A percentile compares a stretch with the other conserved stretches of the same genome.
These are phyloP conservation scores for Ashinkailepas kermadecensis DNA, from an alignment of 2,888 invertebrate species.

Conservation along the genomic window DNA sequence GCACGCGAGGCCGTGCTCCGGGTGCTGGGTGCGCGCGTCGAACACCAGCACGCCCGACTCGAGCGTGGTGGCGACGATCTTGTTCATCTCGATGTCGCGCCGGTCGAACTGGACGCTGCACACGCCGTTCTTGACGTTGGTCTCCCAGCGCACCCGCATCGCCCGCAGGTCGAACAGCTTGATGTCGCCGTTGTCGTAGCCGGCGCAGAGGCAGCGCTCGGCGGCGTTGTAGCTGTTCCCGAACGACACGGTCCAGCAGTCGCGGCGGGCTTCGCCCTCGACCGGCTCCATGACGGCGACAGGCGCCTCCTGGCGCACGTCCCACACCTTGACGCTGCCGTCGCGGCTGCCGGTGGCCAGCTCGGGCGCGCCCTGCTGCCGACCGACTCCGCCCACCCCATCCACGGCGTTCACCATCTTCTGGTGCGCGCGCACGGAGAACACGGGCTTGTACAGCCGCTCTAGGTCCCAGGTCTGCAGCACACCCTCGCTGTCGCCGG, in stretches of 20 bases:
- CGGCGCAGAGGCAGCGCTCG: slow-evolving; percentile 79
- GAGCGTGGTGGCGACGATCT: slow-evolving; percentile 79
- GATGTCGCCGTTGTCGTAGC: slow-evolving; percentile 93
- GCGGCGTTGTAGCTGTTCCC: slow-evolving; percentile 79
- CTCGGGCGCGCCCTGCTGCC: slow-evolving; percentile 71
- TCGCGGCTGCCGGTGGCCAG: slow-evolving; percentile 89
- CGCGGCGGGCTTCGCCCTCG: slow-evolving; percentile 60
- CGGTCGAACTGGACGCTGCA: slow-evolving; percentile 85
- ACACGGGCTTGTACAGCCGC: slow-evolving; percentile 60
- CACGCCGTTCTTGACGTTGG: slow-evolving; percentile 78
- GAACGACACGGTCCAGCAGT: slow-evolving; percentile 91
- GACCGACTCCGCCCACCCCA: slow-evolving; percentile 65
- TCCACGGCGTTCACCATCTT: slow-evolving; percentile 86
- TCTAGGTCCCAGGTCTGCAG: slow-evolving; percentile 59
- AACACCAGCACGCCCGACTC: slow-evolving; percentile 85
- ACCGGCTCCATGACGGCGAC: slow-evolving; percentile 81
- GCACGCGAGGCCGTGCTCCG: slow-evolving; percentile 71
- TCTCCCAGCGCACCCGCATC: slow-evolving; percentile 81
- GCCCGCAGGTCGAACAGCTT: slow-evolving; percentile 84
- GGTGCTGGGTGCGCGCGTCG: slow-evolving; percentile 80
- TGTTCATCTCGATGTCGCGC: slow-evolving; percentile 90
- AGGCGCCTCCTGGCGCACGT: slow-evolving; percentile 74
- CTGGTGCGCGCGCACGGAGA: slow-evolving; percentile 68
- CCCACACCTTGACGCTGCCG: slow-evolving; percentile 94
- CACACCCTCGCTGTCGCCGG: slow-evolving; percentile 68